Evolutionary conservation across 2,888 invertebrate species (phyloP), one percentile per base, ranked within the genome.

Genomic region (Philopedon plagiatum): DNA sequence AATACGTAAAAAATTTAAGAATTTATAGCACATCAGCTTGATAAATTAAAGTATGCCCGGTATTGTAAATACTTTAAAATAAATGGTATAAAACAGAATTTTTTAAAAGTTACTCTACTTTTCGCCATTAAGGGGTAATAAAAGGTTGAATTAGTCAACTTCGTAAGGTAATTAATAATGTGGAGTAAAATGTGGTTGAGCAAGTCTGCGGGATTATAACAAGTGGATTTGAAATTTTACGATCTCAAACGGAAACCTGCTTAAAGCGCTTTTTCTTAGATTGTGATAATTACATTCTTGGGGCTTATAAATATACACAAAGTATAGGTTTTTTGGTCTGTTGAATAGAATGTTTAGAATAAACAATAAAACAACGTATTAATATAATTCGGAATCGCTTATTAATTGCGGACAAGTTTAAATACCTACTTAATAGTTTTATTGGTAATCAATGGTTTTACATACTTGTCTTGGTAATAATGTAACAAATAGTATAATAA

Each of bases 61-160:
- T 5, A 64, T 54, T 64, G 56, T 64, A 56, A 54, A 64, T 15
- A 5, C 41, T 39, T 64, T 64, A 64, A 64, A 56, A 64, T 64
- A 64, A 64, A 56, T 56, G 54, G 15, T 23, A 21, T 49, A 51
- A 37, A 51, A 63, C 34, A 34, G 49, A 34, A 63, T 64, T 64
- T 64, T 64, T 64, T 29, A 54, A 23, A 15, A 39, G 54, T 29
- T 64, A 57, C 67, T 74, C 65, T 67, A 74, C 37, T 77, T 77
- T 73, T 73, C 71, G 60, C 72, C 73, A 68, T 68, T 68, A 68
- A 66, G 66, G 58, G 61, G 62, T 61, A 76, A 76, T 77, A 76
- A 77, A 77, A 77, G 75, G 73, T 39, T 18, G 61, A 78, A 78
- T 77, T 76, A 77, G 70, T 77, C 76, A 76, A 78, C 75, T 72